phyloP scores from a whole-genome alignment of 92 coral and sea anemone genomes.

The Pocillopora meandrina region DNA sequence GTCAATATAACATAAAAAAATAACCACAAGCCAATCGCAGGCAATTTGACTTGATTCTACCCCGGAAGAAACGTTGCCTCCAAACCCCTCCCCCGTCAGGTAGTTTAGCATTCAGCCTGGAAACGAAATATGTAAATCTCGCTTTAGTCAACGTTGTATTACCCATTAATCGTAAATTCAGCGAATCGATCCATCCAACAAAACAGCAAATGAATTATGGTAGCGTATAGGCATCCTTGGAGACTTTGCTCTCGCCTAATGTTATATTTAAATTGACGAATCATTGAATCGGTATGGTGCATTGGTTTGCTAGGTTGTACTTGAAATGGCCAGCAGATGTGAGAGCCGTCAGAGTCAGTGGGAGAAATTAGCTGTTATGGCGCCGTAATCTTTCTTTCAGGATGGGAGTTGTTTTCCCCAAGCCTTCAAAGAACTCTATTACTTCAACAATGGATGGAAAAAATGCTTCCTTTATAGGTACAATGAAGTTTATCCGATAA shows the following conservation, averaged over 20 bases:
- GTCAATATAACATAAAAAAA: no score
- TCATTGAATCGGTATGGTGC: neutral
- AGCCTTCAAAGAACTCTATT: constrained; percentile 18
- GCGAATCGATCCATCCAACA: no score
- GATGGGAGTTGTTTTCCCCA: constrained; percentile 45
- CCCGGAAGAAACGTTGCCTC: neutral
- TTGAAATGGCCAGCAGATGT: constrained; percentile 21
- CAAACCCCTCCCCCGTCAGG: constrained; percentile 17
- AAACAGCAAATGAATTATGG: no score
- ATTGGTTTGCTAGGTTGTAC: neutral
- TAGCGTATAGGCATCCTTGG: no score
- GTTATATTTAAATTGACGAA: neutral
- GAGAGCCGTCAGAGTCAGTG: neutral
- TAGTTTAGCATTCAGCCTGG: neutral
- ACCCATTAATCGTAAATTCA: no score
- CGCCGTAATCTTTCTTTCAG: constrained; percentile 4
- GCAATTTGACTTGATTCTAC: neutral
- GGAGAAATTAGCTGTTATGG: constrained; percentile 10
- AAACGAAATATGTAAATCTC: constrained; percentile 4
- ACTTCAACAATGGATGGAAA: constrained; percentile 21
- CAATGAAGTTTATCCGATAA: constrained; percentile 32
- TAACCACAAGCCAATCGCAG: no score
- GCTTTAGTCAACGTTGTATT: neutral
- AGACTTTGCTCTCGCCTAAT: neutral
- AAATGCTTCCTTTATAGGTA: constrained; percentile 32